Percentiles rank a stretch among this genome's conserved stretches.
Conservation (phyloP, 2,888 invertebrate genomes). For the Cheilosia pagana region DNA sequence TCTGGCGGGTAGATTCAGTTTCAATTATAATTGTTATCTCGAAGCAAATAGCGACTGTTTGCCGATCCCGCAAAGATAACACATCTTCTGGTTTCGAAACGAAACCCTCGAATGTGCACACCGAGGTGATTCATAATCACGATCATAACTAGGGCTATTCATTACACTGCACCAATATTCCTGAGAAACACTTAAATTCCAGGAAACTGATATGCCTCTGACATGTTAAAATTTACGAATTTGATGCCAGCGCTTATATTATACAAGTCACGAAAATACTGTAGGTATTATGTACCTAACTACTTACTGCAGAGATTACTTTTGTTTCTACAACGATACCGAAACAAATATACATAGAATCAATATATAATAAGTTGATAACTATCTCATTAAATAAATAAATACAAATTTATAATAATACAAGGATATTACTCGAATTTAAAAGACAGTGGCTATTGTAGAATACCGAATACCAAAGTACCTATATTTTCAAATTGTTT, state of each 20-base stretch:
- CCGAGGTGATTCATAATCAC: constrained; percentile 56
- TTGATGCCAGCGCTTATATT: background rate
- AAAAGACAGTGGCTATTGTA: no score
- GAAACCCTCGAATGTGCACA: constrained; percentile 15
- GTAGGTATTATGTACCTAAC: no score
- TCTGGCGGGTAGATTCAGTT: constrained; percentile 37
- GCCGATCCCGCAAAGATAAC: constrained; percentile 56
- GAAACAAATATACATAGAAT: no score
- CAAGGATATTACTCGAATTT: no score
- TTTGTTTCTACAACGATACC: no score
- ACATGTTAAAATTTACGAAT: background rate
- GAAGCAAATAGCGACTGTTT: constrained; percentile 62
- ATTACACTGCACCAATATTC: constrained; percentile 42
- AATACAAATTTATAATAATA: no score
- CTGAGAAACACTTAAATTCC: constrained; percentile 9
- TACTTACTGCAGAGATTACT: no score
- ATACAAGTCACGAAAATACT: background rate
- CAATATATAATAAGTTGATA: no score
- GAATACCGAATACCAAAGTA: no score
- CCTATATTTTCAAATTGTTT: no score
- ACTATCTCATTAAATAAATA: no score
- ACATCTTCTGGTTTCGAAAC: constrained; percentile 59
- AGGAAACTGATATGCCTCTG: background rate
- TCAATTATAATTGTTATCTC: constrained; percentile 70
- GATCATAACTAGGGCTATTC: constrained; percentile 28